These are phyloP conservation scores for Chromis chromis DNA, from an alignment of 2,797 vertebrate species.

Conservation along the genomic window DNA sequence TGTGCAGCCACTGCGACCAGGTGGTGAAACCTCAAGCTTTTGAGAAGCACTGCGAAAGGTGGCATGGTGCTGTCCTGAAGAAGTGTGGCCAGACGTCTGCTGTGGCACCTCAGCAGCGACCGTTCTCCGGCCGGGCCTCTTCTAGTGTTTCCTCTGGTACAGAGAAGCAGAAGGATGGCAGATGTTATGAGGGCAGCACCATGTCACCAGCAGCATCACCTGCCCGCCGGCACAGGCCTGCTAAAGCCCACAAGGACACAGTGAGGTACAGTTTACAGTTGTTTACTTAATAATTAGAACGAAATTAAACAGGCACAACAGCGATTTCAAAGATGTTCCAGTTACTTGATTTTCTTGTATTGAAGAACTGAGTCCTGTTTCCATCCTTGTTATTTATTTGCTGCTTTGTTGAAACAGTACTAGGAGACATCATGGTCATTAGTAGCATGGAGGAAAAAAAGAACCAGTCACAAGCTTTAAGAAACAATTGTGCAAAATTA, in stretches of 20 bases:
- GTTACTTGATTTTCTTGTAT: too few species aligned
- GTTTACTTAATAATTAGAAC: background rate
- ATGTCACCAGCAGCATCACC: conserved; percentile 74
- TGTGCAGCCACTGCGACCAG: conserved; percentile 93
- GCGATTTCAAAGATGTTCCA: too few species aligned
- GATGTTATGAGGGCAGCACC: conserved; percentile 47
- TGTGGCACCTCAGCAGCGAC: conserved; percentile 78
- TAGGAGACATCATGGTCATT: background rate
- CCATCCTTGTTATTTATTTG: background rate
- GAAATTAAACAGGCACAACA: too few species aligned
- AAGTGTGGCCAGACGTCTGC: conserved; percentile 74
- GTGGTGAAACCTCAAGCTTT: conserved; percentile 96
- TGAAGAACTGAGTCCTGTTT: background rate
- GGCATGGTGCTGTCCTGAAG: conserved; percentile 87
- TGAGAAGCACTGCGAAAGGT: conserved; percentile 92
- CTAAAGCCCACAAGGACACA: conserved; percentile 84
- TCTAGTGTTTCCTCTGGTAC: conserved; percentile 63
- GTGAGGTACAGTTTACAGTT: conserved; percentile 81
- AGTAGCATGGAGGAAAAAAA: too few species aligned
- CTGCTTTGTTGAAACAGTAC: background rate
- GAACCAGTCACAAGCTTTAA: too few species aligned
- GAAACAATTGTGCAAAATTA: too few species aligned
- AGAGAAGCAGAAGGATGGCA: conserved; percentile 61
- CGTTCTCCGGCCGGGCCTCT: conserved; percentile 78
- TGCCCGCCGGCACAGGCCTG: conserved; percentile 67